phyloP scores from a whole-genome alignment of 2,113 vertebrate species.

The Lota lota region DNA sequence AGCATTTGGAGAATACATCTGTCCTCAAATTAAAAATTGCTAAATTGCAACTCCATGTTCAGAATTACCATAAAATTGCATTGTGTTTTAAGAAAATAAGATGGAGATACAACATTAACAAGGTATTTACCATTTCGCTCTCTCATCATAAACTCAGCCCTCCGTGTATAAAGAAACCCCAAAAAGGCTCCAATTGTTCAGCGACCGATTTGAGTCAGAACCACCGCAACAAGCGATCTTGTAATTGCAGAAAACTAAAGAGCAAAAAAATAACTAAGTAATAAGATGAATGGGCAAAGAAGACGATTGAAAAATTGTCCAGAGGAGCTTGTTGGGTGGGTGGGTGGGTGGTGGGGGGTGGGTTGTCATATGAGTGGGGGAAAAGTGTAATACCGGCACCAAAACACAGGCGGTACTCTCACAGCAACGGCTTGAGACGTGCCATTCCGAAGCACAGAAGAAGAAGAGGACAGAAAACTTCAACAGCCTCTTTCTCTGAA shows the following conservation, averaged over 20 bases:
- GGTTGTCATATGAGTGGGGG: constrained; percentile 36
- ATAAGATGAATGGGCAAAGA: constrained; percentile 34
- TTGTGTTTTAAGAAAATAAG: constrained; percentile 15
- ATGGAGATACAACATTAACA: constrained; percentile 33
- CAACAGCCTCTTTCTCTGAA: constrained; percentile 34
- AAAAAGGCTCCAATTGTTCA: constrained; percentile 47
- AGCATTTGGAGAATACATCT: constrained; percentile 9
- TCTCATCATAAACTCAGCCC: constrained; percentile 77
- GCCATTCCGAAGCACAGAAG: constrained; percentile 57
- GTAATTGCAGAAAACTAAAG: constrained; percentile 35
- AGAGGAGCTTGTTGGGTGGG: constrained; percentile 48
- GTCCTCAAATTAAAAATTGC: constrained; percentile 3
- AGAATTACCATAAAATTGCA: constrained; percentile 18
- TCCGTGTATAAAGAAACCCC: constrained; percentile 52
- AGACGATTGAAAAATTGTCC: constrained; percentile 57
- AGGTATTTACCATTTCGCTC: constrained; percentile 78
- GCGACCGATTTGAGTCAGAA: constrained; percentile 48
- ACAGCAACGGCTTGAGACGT: constrained; percentile 51
- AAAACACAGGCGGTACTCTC: constrained; percentile 70
- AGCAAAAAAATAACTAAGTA: constrained; percentile 19
- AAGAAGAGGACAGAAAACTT: constrained; percentile 60
- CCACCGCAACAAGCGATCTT: constrained; percentile 23
- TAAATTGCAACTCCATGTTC: not conserved
- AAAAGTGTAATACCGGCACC: constrained; percentile 62
- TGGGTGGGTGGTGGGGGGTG: constrained; percentile 40